Percentiles rank a stretch among this genome's conserved stretches.
These are phyloP conservation scores for Empis livida DNA, from an alignment of 2,888 invertebrate genomes.

Conservation along the genomic window DNA sequence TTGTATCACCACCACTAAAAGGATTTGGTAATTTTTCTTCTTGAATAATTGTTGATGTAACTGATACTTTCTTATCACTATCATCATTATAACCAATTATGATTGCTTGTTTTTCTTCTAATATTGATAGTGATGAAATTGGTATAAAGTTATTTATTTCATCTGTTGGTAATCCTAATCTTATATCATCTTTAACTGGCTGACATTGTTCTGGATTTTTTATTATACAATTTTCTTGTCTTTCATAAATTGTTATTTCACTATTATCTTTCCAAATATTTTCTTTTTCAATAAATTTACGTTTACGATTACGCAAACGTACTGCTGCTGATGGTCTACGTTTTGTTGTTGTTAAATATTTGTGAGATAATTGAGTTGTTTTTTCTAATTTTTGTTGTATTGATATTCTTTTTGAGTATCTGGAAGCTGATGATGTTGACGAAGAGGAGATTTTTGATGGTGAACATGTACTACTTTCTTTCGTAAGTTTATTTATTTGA, in stretches of 20 bases:
- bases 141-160: slow-evolving; percentile 11
- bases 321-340: slow-evolving; percentile 2
- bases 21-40: neutral
- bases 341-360: slow-evolving; percentile 5
- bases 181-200: neutral
- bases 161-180: slow-evolving; percentile 9
- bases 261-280: slow-evolving; percentile 18
- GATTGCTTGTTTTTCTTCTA: neutral
- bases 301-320: slow-evolving; percentile 6
- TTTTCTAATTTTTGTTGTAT: slow-evolving; percentile 1
- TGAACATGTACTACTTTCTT: slow-evolving; percentile 9
- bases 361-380: slow-evolving; percentile 13
- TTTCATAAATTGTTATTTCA: slow-evolving; percentile 15
- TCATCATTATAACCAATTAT: slow-evolving; percentile 5
- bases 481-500: neutral
- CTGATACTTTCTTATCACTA: slow-evolving; percentile 6
- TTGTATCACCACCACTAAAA: neutral
- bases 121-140: slow-evolving; percentile 5
- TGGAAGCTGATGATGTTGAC: slow-evolving; percentile 6
- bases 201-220: slow-evolving; percentile 8
- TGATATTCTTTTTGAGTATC: slow-evolving; percentile 3
- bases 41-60: slow-evolving; percentile 8
- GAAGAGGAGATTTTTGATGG: slow-evolving; percentile 7
- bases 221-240: slow-evolving; percentile 8
- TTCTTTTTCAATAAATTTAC: slow-evolving; percentile 16